Base-by-base conservation (phyloP, 2,888 invertebrate species). In the Pardosa pseudoannulata region DNA sequence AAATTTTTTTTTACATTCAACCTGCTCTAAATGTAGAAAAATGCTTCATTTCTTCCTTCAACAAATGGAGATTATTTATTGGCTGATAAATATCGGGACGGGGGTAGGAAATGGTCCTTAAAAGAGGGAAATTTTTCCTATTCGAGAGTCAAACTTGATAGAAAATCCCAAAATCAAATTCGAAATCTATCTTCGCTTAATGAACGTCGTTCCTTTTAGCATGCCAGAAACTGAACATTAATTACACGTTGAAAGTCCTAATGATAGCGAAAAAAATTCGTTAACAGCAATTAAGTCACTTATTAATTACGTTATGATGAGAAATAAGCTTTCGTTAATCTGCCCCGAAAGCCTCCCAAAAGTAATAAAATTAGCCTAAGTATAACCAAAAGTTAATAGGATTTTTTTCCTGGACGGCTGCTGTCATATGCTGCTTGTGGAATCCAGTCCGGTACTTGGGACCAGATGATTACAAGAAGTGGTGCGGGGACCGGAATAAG, bases 371-470 rank as follows among this genome's bases (percentile, higher is more conserved):
- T 86, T 86, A 86, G 86, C 86, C 86, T 86, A 86, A 86, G 86
- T 86, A 86, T 86, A 79, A 86, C 86, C 79, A 86, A 86, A 86
- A 86, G 86, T 86, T 86, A 86, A 86, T 86, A 86, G 86, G 86
- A 79, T 86, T 86, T 73, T 23, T 46, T 11, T 23, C 87, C 92
- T 92, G 23, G 23, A n/a, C 16, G 56, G 23, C 19, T 56, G 72
- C 80, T 80, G 73, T 80, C 80, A 80, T 80, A 80, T 82, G 39
- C 75, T 70, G 78, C 78, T 73, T 78, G 76, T 64, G 76, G 76
- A 76, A 82, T 82, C 70, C 83, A 56, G 78, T 67, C 67, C 76
- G 78, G 83, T 78, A 67, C 68, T 83, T 83, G 78, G 83, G 62
- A 78, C 83, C 82, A 82, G 82, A 75, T 82, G 82, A 82, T 82